Evolutionary conservation across 2,113 vertebrate genomes (phyloP), one percentile per base, ranked within the genome.

Genomic region (Pluvianellus socialis): DNA sequence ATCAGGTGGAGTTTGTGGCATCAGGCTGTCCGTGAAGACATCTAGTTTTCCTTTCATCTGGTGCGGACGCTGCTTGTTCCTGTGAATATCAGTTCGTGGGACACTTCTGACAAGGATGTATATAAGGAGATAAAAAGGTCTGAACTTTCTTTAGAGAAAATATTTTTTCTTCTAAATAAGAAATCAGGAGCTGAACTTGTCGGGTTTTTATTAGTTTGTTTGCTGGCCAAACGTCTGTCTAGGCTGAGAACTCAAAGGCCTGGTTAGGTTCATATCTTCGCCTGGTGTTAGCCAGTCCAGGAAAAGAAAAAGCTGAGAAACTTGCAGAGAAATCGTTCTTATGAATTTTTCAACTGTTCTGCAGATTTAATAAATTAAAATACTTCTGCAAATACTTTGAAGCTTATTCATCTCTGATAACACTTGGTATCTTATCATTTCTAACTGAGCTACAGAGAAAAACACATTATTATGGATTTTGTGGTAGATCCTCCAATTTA

Each of bases 391-490:
- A 93, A 85, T 65, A 66, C 74, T 94, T 49, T 32, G 58, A 94
- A 94, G 82, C 73, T 92, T 90, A 58, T 93, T 93, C 35, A 50
- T 86, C 86, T 55, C 79, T 47, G 66, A n/a, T 92, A 92, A 70
- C 42, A 73, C 49, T 90, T 79, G 62, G 52, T 79, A 90, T 79
- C 87, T 96, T 95, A 90, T 91, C 6, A 91, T 90, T 95, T 87
- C 87, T 58, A 88, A 72, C 71, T 71, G 81, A 6, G 9, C 77
- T 86, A 73, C 62, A 62, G 90, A 86, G 86, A 55, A 94, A 90
- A 95, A 82, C 56, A 93, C 47, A 49, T 95, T 87, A 91, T 79
- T 91, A 91, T 95, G 87, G 93, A 92, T 95, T 96, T 96, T 93
- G 66, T 79, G 85, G 53, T 90, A 93, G 70, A 82, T 88, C 81